Conservation (phyloP, 2,113 vertebrate genomes). For the Lucifuga dentata region DNA sequence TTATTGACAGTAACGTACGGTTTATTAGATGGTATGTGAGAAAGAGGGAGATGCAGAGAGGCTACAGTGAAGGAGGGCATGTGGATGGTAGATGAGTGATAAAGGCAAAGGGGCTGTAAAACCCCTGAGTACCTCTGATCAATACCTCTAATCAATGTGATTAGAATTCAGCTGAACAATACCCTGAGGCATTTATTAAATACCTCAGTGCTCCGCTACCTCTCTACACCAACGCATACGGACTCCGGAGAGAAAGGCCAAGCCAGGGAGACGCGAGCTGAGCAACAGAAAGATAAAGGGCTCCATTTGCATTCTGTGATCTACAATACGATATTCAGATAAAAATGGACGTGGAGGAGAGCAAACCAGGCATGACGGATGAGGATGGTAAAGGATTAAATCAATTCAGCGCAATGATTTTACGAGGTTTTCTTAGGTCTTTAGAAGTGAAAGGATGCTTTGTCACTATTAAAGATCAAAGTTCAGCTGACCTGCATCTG, state of each 20-base stretch:
- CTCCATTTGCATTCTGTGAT: constrained; percentile 75
- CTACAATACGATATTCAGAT: constrained; percentile 72
- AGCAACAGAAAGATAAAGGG: constrained; percentile 73
- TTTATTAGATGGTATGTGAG: constrained; percentile 24
- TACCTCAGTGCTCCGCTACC: constrained; percentile 44
- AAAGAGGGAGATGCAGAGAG: constrained; percentile 22
- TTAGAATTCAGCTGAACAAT: constrained; percentile 74
- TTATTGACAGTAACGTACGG: constrained; percentile 4
- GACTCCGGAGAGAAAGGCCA: constrained; percentile 24
- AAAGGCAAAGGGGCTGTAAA: constrained; percentile 54
- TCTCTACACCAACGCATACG: constrained; percentile 5
- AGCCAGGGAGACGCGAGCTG: constrained; percentile 41
- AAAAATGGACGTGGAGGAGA: constrained; percentile 60
- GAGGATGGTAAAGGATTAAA: constrained; percentile 43
- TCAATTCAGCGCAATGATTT: constrained; percentile 71
- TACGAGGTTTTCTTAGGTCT: constrained; percentile 38
- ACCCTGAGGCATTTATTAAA: constrained; percentile 70
- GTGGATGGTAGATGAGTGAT: constrained; percentile 59
- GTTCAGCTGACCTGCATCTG: constrained; percentile 24
- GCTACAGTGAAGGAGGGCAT: constrained; percentile 5
- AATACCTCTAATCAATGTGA: constrained; percentile 79
- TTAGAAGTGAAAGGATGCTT: constrained; percentile 6
- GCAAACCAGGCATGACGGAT: constrained; percentile 61
- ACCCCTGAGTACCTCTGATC: constrained; percentile 52
- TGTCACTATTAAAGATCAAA: constrained; percentile 18